Conservation (phyloP, 1,140 invertebrate genomes). For the Lepidostoma basale region DNA sequence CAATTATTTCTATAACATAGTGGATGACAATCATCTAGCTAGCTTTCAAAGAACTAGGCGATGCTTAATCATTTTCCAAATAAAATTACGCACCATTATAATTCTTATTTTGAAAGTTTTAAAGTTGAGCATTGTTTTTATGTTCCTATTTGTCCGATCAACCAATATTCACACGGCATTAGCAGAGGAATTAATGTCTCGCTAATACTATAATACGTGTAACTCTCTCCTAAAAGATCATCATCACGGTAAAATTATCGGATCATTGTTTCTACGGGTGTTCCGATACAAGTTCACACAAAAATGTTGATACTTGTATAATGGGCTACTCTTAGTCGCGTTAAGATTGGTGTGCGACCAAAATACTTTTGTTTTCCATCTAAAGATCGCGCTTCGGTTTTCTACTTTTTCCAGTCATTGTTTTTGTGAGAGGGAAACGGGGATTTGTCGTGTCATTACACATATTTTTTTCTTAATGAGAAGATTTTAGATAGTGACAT, state of each 20-base stretch:
- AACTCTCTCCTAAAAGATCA: slow-evolving; percentile 18
- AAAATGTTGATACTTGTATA: background rate
- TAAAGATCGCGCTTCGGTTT: background rate
- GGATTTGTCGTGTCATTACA: background rate
- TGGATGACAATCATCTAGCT: no score
- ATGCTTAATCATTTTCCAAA: no score
- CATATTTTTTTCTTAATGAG: slow-evolving; percentile 5
- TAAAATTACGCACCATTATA: no score
- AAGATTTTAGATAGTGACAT: background rate
- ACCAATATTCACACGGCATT: background rate
- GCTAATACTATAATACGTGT: background rate
- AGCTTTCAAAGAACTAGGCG: no score
- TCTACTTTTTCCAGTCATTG: slow-evolving; percentile 20
- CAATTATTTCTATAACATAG: no score
- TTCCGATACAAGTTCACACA: slow-evolving; percentile 23
- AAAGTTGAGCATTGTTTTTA: no score
- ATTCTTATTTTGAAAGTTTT: no score
- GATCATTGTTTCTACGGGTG: slow-evolving; percentile 15
- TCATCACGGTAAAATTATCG: slow-evolving; percentile 35
- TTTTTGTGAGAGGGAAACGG: background rate
- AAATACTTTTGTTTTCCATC: slow-evolving; percentile 9
- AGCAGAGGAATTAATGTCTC: background rate
- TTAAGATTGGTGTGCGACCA: background rate
- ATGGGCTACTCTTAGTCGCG: background rate
- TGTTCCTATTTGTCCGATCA: no score